Evolutionary conservation across 2,888 invertebrate genomes (phyloP), one percentile per base, ranked within the genome.

Genomic region (Limnephilus marmoratus): DNA sequence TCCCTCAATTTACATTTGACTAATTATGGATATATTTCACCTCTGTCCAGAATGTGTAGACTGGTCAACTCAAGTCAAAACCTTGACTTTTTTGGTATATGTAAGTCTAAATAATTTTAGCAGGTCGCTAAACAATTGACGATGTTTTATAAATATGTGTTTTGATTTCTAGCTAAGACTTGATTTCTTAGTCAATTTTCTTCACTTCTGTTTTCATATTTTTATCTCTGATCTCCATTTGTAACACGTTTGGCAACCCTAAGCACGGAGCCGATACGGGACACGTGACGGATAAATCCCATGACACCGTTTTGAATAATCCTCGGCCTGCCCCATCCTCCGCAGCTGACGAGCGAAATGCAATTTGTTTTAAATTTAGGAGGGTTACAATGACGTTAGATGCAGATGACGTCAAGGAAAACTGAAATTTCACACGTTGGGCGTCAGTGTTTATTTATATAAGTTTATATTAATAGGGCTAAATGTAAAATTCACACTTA

Each of bases 281-380:
- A n/a, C 12, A 83, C 18, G 18, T 37, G 37, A n/a, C n/a, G 49
- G 49, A 45, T 86, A 86, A 86, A 86, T 86, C 86, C 86, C n/a
- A 29, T 49, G 37, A 34, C 34, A 86, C 5, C 86, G 49, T 86
- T 86, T 86, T 86, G 49, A 86, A 86, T 86, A 86, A 86, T 86
- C 86, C 86, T 45, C 86, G 86, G 31, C 18, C n/a, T 12, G 29
- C 31, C 18, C 82, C 31, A 34, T 82, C 31, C 82, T 13, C 82
- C 31, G 82, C 31, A 37, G 82, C 82, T 12, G 82, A 2, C 31
- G 13, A n/a, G 9, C 37, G 24, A 18, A 83, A 83, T 83, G 83
- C 83, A 37, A 83, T 83, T 24, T 37, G 34, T 83, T 83, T 83
- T 83, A 83, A 24, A 68, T 68, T 68, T 68, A 7, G 68, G 68